Percentiles rank a stretch among this genome's conserved stretches.
phyloP scores from a whole-genome alignment of 1,140 invertebrate genomes.

The Wiebesia pumilae region DNA sequence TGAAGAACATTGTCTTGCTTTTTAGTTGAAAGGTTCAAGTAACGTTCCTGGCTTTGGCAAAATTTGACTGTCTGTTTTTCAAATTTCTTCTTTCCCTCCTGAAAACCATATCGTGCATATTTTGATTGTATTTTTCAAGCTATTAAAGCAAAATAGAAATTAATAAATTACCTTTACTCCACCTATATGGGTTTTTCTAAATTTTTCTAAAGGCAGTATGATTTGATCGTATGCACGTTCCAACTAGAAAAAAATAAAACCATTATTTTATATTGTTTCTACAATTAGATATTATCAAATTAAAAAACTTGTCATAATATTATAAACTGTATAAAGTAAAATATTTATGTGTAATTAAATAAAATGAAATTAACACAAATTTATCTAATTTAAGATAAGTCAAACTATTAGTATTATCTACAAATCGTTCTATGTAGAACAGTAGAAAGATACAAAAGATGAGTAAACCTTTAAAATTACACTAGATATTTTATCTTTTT shows the following conservation, averaged over 20 bases:
- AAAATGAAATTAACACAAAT: conserved; percentile 32
- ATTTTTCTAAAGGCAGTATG: conserved; percentile 92
- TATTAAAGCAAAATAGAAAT: conserved; percentile 16
- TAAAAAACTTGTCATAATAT: neutral
- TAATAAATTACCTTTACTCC: conserved; percentile 85
- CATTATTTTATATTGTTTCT: conserved; percentile 40
- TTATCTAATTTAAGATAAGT: conserved; percentile 40
- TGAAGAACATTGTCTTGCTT: conserved; percentile 92
- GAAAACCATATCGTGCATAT: conserved; percentile 58
- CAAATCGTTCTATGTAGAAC: conserved; percentile 19
- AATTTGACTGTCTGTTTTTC: conserved; percentile 98
- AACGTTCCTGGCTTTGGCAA: conserved; percentile 95
- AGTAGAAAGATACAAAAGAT: conserved; percentile 27
- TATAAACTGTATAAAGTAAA: neutral
- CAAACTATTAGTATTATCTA: conserved; percentile 43
- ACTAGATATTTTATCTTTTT: conserved; percentile 22
- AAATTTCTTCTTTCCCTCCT: conserved; percentile 97
- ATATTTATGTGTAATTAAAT: conserved; percentile 26
- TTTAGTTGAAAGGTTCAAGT: conserved; percentile 95
- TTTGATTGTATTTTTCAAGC: neutral
- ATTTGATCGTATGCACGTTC: conserved; percentile 93
- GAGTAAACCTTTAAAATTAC: conserved; percentile 5
- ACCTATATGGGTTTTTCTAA: conserved; percentile 95
- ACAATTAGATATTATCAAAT: neutral
- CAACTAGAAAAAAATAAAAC: conserved; percentile 82